Base-by-base conservation (phyloP, 2,888 invertebrate species). In the Tryphoninae sp. region DNA sequence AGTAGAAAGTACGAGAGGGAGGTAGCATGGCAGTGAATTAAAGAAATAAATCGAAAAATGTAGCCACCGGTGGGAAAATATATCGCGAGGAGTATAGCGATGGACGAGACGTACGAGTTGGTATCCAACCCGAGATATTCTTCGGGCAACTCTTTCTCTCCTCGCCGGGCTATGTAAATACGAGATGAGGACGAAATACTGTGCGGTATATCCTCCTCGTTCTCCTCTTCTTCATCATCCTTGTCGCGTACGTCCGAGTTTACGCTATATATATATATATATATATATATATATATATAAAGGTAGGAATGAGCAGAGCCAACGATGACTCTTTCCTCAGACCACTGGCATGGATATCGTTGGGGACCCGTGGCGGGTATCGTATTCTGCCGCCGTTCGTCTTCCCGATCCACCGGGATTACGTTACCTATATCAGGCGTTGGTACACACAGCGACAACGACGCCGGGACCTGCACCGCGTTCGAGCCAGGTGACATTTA, bases 371-470 rank as follows among this genome's bases (percentile, higher is more conserved):
- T 26, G 53, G 82, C 79, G 79, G 82, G 88, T 88, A 88, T 88
- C 88, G 87, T 88, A 88, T 88, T 88, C 88, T 85, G 86, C 83
- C 85, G 88, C 86, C 88, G 87, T 88, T 86, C 87, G 88, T 88
- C 88, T 88, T 88, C 87, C 83, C 87, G 88, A 88, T 87, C 86
- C 79, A 80, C 69, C 85, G 84, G 88, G 88, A 88, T 88, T 88
- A 87, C 88, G 88, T 88, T 88, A 88, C 88, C 87, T 77, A 74
- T 78, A 73, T 80, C 77, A 71, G 42, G 51, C 61, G 55, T 67
- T 33, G 45, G 55, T 78, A 59, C 62, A 58, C 62, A 72, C 72
- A 16, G 51, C 59, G n/a, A 65, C 79, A 22, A 71, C 19, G 61
- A 53, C 55, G 13, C 22, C 65, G 75, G 65, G 11, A 42, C 53